Conservation (phyloP, 2,888 invertebrate species). For the Gonocerus acuteangulatus region DNA sequence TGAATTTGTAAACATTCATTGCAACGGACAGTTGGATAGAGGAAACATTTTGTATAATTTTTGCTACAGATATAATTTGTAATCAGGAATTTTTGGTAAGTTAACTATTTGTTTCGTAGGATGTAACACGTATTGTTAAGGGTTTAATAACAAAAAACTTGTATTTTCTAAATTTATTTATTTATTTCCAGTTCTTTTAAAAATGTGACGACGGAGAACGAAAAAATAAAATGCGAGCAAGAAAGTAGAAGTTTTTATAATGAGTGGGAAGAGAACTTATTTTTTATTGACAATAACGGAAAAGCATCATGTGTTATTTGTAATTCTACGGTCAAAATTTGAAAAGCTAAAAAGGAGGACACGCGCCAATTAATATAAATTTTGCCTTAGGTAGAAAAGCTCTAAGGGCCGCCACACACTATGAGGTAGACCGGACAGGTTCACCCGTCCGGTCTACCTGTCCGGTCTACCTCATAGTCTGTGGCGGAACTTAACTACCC, state of each 20-base stretch:
- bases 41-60: background rate
- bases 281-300: constrained; percentile 6
- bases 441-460: too few species aligned
- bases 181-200: constrained; percentile 6
- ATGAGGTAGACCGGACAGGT: too few species aligned
- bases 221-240: background rate
- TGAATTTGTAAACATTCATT: background rate
- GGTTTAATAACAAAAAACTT: constrained; percentile 4
- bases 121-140: constrained; percentile 1
- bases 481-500: too few species aligned
- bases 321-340: background rate
- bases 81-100: background rate
- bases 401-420: too few species aligned
- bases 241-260: background rate
- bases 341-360: too few species aligned
- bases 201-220: constrained; percentile 2
- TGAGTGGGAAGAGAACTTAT: background rate
- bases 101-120: constrained; percentile 1
- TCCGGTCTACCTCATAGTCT: too few species aligned
- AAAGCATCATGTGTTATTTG: constrained; percentile 5
- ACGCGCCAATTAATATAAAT: too few species aligned
- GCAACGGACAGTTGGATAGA: background rate
- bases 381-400: too few species aligned
- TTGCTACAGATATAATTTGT: background rate
- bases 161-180: constrained; percentile 1